Conservation (phyloP, 2,888 invertebrate genomes). For the Stegana nigrithorax region DNA sequence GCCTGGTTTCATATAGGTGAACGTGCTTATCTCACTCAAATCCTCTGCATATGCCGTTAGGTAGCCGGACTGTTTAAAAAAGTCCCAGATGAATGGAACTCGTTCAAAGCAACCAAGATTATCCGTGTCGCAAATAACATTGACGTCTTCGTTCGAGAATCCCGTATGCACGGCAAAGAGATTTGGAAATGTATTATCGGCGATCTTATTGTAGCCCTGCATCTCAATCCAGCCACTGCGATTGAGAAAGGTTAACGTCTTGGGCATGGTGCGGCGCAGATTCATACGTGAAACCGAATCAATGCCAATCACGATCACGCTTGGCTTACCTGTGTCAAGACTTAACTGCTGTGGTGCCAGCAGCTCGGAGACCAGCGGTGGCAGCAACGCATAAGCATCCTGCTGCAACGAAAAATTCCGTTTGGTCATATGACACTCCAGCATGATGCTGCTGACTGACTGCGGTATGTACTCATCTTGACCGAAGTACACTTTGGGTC, state of each 20-base stretch:
- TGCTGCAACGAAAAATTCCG: background rate
- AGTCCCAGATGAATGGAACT: constrained; percentile 80
- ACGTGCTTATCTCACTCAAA: constrained; percentile 70
- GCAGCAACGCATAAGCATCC: background rate
- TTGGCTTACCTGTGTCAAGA: too few species aligned
- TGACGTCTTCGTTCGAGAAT: constrained; percentile 68
- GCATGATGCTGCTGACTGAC: background rate
- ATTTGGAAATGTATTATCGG: constrained; percentile 89
- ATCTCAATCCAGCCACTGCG: constrained; percentile 76
- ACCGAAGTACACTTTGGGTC: background rate
- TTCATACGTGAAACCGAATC: constrained; percentile 33
- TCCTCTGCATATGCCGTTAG: constrained; percentile 82
- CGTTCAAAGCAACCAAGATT: constrained; percentile 72
- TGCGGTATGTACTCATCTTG: background rate
- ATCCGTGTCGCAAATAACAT: constrained; percentile 67
- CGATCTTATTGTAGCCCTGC: constrained; percentile 77
- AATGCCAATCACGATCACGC: constrained; percentile 74
- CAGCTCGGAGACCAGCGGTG: background rate
- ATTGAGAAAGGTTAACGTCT: constrained; percentile 74
- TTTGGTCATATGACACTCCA: background rate
- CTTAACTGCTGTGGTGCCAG: background rate
- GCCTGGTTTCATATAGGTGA: constrained; percentile 74
- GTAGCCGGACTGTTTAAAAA: constrained; percentile 76
- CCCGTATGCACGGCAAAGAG: constrained; percentile 83
- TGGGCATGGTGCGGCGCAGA: constrained; percentile 78